Evolutionary conservation across 23 tunicate genomes (phyloP).

Genomic region (Trididemnum nubilum): DNA sequence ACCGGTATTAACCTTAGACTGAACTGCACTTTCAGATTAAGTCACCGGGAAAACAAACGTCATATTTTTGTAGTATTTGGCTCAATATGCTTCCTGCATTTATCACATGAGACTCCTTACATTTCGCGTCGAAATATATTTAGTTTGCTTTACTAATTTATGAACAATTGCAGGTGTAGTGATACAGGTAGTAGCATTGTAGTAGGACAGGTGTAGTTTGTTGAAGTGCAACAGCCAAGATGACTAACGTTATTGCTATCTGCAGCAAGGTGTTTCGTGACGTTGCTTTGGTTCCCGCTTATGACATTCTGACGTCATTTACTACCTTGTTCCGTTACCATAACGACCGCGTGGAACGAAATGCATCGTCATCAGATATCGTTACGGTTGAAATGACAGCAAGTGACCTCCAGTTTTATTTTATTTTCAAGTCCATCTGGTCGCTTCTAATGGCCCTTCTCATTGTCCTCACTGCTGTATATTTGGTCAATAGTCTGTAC

Average conservation of each 20-base stretch:
- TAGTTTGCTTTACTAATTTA: too few relatives aligned
- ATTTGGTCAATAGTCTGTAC: not conserved
- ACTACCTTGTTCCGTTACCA: not conserved
- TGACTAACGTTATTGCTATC: not conserved
- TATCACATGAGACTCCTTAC: too few relatives aligned
- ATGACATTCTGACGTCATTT: constrained; percentile 7
- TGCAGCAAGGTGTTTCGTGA: not conserved
- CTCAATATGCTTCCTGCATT: too few relatives aligned
- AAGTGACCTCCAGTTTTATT: not conserved
- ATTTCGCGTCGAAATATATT: too few relatives aligned
- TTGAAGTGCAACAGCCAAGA: too few relatives aligned
- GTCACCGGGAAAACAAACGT: too few relatives aligned
- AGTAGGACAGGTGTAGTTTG: too few relatives aligned
- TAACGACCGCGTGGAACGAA: not conserved
- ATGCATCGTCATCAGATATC: not conserved
- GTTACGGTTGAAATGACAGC: constrained; percentile 4
- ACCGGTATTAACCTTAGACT: too few relatives aligned
- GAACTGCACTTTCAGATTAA: too few relatives aligned
- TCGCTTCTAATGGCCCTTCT: not conserved
- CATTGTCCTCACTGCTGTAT: not conserved
- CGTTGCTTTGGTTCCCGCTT: not conserved
- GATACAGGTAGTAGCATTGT: too few relatives aligned
- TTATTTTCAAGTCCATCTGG: not conserved
- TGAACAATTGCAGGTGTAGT: too few relatives aligned
- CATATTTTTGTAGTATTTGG: too few relatives aligned